Evolutionary conservation across 2,888 invertebrate genomes (phyloP).

Genomic region (Hydraecia micacea): DNA sequence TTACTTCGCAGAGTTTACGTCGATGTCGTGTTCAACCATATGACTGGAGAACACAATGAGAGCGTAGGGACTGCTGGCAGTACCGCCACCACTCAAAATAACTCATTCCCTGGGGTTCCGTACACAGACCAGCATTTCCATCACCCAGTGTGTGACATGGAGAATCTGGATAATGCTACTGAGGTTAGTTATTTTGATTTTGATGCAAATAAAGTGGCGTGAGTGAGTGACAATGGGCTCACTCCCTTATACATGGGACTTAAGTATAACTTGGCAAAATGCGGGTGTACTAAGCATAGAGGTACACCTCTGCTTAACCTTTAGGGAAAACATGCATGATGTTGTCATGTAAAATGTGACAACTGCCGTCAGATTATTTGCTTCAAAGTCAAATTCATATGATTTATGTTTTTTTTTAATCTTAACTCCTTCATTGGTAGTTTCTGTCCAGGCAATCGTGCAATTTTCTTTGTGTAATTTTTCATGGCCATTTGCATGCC

Average conservation of each 20-base stretch:
- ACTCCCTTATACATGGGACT: not conserved
- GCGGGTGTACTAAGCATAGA: no score
- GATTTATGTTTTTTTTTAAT: no score
- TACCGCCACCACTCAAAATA: constrained; percentile 84
- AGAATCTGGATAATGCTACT: constrained; percentile 84
- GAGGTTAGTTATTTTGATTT: constrained; percentile 80
- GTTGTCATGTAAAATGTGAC: not conserved
- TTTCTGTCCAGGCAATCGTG: not conserved
- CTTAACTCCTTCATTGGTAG: not conserved
- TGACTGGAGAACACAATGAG: constrained; percentile 90
- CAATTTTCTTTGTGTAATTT: not conserved
- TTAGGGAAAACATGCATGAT: not conserved
- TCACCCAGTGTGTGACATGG: constrained; percentile 80
- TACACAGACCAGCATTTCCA: constrained; percentile 90
- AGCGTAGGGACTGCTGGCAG: constrained; percentile 91
- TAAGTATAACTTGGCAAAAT: not conserved
- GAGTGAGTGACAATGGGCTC: not conserved
- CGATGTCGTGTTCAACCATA: constrained; percentile 94
- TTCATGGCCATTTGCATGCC: not conserved
- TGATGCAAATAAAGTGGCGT: not conserved
- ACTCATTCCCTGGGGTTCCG: constrained; percentile 89
- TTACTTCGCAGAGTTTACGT: constrained; percentile 91
- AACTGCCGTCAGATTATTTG: not conserved
- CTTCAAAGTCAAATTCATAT: not conserved
- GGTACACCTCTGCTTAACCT: not conserved